These are phyloP conservation scores for Hetaerina titia DNA, from an alignment of 2,888 invertebrate species.

Conservation along the genomic window DNA sequence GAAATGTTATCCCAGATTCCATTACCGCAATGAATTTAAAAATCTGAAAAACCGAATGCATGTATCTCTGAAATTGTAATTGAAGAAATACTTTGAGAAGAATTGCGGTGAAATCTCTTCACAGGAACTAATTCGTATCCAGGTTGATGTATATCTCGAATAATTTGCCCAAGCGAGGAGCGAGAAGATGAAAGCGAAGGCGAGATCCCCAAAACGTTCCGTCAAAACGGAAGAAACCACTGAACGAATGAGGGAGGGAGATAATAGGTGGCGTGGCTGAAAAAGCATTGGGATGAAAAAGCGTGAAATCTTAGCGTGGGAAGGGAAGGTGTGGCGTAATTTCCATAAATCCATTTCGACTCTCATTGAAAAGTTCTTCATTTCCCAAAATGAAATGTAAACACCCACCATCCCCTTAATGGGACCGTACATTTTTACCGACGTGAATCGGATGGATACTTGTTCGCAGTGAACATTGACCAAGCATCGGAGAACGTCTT, in stretches of 20 bases:
- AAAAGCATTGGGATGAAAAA: neutral
- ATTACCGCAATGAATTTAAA: too few species aligned
- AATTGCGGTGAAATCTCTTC: neutral
- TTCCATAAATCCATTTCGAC: neutral
- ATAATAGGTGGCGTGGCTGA: neutral
- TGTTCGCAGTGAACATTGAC: neutral
- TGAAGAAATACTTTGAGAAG: too few species aligned
- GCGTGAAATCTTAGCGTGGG: neutral
- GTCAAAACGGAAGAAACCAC: neutral
- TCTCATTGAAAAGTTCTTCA: neutral
- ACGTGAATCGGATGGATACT: neutral
- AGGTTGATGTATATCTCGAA: too few species aligned
- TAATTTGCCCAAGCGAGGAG: neutral
- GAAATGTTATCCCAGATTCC: too few species aligned
- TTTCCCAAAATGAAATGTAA: neutral
- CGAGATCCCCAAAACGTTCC: too few species aligned
- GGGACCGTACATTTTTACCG: neutral
- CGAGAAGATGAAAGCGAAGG: neutral
- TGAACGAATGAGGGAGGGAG: neutral
- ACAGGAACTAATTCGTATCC: conserved; percentile 7
- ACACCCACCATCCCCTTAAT: neutral
- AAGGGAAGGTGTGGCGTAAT: neutral
- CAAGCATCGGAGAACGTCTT: neutral
- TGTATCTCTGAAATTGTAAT: too few species aligned
- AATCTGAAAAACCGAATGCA: too few species aligned